A percentile compares a stretch with the other conserved stretches of the same genome.
Evolutionary conservation across 2,113 vertebrate species (phyloP).

Genomic region (Cebidichthys violaceus): DNA sequence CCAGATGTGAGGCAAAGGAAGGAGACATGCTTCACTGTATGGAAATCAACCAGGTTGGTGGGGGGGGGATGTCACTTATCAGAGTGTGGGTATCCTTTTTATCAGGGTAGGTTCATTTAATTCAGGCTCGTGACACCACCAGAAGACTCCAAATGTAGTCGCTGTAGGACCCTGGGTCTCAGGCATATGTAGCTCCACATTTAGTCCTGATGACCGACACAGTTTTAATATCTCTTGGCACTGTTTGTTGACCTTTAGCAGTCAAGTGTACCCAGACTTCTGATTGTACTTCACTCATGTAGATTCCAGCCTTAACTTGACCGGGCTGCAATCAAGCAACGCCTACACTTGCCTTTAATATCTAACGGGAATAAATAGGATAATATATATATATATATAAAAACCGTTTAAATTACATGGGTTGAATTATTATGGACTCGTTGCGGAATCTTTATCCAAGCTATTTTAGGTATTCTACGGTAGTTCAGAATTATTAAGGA

Average conservation of each 20-base stretch:
- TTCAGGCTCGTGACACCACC: not conserved
- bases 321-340: not conserved
- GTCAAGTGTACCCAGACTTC: not conserved
- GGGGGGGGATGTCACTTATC: not conserved
- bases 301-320: not conserved
- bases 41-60: not conserved
- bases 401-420: not conserved
- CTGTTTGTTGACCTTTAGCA: slow-evolving; percentile 17
- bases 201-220: not conserved
- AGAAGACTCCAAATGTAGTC: not conserved
- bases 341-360: not conserved
- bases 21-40: not conserved
- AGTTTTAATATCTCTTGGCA: not conserved
- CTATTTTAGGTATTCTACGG: not conserved
- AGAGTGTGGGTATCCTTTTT: not conserved
- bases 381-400: not conserved
- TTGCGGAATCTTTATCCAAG: not conserved
- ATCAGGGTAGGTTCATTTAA: not conserved
- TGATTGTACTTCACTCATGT: not conserved
- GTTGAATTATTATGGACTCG: not conserved
- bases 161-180: not conserved
- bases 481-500: not conserved
- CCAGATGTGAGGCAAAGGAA: not conserved
- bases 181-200: not conserved
- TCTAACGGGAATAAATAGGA: not conserved